Percentiles rank a stretch among this genome's conserved stretches.
Evolutionary conservation across 2,113 vertebrate species (phyloP).

Genomic region (Bubalus kerabau): DNA sequence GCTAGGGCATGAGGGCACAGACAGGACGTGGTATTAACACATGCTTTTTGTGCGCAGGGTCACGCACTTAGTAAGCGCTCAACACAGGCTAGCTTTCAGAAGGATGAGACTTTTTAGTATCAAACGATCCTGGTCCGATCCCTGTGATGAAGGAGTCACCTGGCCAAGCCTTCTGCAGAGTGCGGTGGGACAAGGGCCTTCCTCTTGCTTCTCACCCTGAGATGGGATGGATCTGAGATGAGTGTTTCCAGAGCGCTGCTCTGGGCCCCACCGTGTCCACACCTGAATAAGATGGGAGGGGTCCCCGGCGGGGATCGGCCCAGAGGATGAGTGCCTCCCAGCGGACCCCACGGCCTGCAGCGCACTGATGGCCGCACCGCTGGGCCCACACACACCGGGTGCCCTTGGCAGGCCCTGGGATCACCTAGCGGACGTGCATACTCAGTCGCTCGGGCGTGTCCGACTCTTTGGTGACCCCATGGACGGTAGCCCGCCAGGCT

Average conservation of each 20-base stretch:
- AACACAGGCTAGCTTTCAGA: background rate
- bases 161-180: background rate
- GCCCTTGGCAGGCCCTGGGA: background rate
- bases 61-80: background rate
- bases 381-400: background rate
- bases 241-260: no score
- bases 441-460: background rate
- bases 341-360: background rate
- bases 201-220: background rate
- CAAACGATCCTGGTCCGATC: background rate
- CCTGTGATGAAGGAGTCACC: background rate
- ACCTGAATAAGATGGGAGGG: background rate
- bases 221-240: background rate
- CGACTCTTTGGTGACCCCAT: background rate
- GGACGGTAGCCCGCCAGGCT: background rate
- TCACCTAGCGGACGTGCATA: background rate
- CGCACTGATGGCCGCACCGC: accelerated
- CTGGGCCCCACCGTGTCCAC: background rate
- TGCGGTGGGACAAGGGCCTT: background rate
- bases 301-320: background rate
- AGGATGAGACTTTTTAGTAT: background rate
- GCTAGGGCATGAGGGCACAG: no score
- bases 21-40: background rate
- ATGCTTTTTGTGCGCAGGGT: background rate
- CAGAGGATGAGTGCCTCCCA: background rate